phyloP scores from a whole-genome alignment of 2,888 invertebrate genomes.

The Dicranocentrus wangi region DNA sequence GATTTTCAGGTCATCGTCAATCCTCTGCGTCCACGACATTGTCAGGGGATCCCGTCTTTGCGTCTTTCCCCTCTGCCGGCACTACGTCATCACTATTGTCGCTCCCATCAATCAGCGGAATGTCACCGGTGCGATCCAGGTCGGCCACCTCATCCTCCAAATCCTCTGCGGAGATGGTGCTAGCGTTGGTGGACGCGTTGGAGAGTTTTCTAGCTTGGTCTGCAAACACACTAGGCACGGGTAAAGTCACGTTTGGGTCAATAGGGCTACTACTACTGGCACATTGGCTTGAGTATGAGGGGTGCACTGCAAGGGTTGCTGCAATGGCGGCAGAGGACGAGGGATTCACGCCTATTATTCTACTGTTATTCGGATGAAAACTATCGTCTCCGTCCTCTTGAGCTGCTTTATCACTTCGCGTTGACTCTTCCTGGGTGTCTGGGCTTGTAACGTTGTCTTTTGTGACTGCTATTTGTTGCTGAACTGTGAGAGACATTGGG shows the following conservation, averaged over 20 bases:
- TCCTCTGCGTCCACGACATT: constrained; percentile 44
- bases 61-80: constrained; percentile 31
- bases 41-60: constrained; percentile 60
- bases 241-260: constrained; percentile 76
- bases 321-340: constrained; percentile 21
- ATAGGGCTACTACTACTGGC: constrained; percentile 65
- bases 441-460: constrained; percentile 42
- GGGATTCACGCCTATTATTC: neutral
- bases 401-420: constrained; percentile 56
- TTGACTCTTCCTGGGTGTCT: constrained; percentile 39
- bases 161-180: constrained; percentile 62
- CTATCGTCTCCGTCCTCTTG: constrained; percentile 39
- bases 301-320: neutral
- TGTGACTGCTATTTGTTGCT: constrained; percentile 12
- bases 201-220: constrained; percentile 67
- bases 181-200: constrained; percentile 63
- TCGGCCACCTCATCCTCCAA: constrained; percentile 65
- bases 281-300: constrained; percentile 30
- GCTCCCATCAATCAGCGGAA: constrained; percentile 56
- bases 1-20: constrained; percentile 28
- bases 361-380: constrained; percentile 21
- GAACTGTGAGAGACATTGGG: constrained; percentile 68
- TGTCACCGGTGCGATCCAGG: constrained; percentile 49
- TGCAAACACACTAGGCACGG: constrained; percentile 86
- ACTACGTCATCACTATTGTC: constrained; percentile 49